Evolutionary conservation across 2,113 vertebrate genomes (phyloP), one percentile per base, ranked within the genome.

Genomic region (Plestiodon gilberti): DNA sequence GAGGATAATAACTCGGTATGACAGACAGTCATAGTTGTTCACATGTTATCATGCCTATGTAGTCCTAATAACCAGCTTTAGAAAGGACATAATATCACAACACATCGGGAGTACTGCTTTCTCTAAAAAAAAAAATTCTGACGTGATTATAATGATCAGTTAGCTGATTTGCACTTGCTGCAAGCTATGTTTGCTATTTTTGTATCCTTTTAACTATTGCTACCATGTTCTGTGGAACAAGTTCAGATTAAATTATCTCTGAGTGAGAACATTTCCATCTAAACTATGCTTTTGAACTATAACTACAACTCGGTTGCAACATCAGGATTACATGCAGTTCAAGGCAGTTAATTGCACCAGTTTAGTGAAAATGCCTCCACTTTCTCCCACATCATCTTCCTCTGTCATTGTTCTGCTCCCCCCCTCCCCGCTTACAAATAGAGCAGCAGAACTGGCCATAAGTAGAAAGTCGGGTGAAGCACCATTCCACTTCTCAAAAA

Each of bases 161-260:
- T 91, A 87, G 86, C 43, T 89, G 78, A 9, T 91, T 92, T 92
- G 65, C 64, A 81, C 74, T 93, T 93, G 87, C 92, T 94, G 83
- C 73, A 83, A 94, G 87, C 85, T 92, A 87, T 38, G 85, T 93
- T 92, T 92, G 33, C 78, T 90, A n/a, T 92, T 92, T 93, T 82
- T 85, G 0, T 59, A 76, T 3, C 30, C 88, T 91, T n/a, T 89
- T 88, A 75, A 43, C 78, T 38, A 90, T 25, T 78, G 61, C 35
- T 87, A 20, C 17, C 88, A 38, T 76, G 25, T 82, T 75, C 87
- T 73, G 38, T 86, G 67, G 84, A 89, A 89, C 43, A 84, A 82
- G 81, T 83, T 91, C 38, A 88, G n/a, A 89, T 57, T 2, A 90
- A 76, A 89, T 52, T 76, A 52, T 43, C 79, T 86, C 23, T 89